Evolutionary conservation across 2,888 invertebrate species (phyloP).

Genomic region (Micoletzkya japonica): DNA sequence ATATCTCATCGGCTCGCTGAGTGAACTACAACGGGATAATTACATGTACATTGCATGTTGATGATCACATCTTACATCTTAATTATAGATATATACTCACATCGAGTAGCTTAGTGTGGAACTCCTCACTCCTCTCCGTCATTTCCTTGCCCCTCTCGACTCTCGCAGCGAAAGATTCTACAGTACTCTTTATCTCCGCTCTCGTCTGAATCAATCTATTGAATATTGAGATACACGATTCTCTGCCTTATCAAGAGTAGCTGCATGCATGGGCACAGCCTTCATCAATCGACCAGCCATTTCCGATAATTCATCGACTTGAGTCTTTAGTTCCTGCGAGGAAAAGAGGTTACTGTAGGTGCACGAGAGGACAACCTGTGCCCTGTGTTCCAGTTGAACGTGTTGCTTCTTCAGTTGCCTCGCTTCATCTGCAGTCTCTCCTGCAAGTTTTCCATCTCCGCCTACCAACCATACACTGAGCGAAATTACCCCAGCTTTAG

Average conservation of each 20-base stretch:
- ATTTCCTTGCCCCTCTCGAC: constrained; percentile 77
- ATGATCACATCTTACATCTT: neutral
- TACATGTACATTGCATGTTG: constrained; percentile 13
- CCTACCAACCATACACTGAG: neutral
- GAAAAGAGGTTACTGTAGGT: neutral
- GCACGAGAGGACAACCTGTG: constrained; percentile 68
- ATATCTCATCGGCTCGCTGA: constrained; percentile 62
- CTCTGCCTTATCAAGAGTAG: constrained; percentile 70
- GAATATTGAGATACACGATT: neutral
- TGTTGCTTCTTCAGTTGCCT: constrained; percentile 77
- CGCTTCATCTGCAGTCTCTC: constrained; percentile 71
- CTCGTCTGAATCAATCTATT: constrained; percentile 69
- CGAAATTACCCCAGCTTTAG: neutral
- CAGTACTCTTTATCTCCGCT: constrained; percentile 82
- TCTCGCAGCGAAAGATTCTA: constrained; percentile 77
- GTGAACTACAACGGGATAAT: constrained; percentile 62
- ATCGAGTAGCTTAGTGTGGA: constrained; percentile 77
- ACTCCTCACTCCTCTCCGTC: constrained; percentile 76
- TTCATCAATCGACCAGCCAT: constrained; percentile 72
- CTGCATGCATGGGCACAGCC: constrained; percentile 67
- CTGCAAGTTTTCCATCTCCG: neutral
- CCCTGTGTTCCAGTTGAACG: constrained; percentile 77
- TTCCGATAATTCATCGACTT: constrained; percentile 78
- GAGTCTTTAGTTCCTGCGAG: constrained; percentile 76
- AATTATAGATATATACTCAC: constrained; percentile 1